Base-by-base conservation (phyloP, 2,797 vertebrate species). In the Lagocephalus sceleratus region DNA sequence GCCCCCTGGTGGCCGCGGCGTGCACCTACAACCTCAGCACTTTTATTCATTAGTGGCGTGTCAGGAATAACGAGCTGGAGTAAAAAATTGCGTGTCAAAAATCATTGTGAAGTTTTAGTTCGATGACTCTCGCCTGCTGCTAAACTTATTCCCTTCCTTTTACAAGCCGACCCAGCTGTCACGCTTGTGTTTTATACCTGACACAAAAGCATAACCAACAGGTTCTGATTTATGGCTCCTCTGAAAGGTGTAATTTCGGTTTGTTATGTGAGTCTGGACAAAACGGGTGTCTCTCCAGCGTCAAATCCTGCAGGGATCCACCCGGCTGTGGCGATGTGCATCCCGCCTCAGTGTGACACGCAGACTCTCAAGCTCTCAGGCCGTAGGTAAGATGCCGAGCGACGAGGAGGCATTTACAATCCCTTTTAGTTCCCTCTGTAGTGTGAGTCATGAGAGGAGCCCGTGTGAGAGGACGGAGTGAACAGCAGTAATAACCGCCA, bases 1-100 rank as follows among this genome's bases (percentile, higher is more conserved):
- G 83, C 76, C 91, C 84, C 88, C 91, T 86, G 79, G 81, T 91
- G 91, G 89, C 55, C 17, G 5, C 15, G 8, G 1, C 0, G 15
- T n/a, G 47, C 12, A 40, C 23, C 1, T 71, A 41, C 80, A 78
- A 0, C 20, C 17, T 38, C 15, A 51, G 14, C 48, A 17, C 15
- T 44, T 19, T 19, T 5, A 15, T 12, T 40, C n/a, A 7, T 48
- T 25, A 56, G 45, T 11, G 29, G 20, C 12, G 4, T 67, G 52
- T 49, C 60, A 63, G 1, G 51, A 56, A 41, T 25, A 38, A 47
- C 49, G 17, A 66, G 53, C 55, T 49, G 38, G 1, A 40, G n/a
- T 47, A 19, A 67, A 52, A n/a, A 57, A 48, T 48, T 75, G 58
- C 23, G 16, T 50, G 60, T 54, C 45, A n/a, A 32, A 11, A 50